Percentiles rank a stretch among this genome's conserved stretches.
phyloP scores from a whole-genome alignment of 2,888 invertebrate species.

The Chloromyia formosa region DNA sequence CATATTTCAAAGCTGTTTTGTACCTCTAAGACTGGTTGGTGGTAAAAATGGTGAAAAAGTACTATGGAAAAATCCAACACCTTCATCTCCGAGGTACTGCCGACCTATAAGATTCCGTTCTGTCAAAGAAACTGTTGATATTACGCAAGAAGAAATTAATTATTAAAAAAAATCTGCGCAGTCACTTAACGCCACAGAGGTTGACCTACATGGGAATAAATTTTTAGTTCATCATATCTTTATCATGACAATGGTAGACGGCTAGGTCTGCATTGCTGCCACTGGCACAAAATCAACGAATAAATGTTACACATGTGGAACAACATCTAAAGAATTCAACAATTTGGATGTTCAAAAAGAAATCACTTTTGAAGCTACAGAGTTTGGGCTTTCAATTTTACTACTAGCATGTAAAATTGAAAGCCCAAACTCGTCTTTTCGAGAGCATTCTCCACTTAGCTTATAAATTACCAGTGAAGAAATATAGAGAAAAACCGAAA shows the following conservation, averaged over 20 bases:
- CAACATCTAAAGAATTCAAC: background rate
- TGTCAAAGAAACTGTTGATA: conserved; percentile 5
- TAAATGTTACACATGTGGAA: background rate
- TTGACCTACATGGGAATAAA: background rate
- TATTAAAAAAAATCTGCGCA: too few species aligned
- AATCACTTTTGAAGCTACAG: background rate
- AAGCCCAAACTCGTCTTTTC: background rate
- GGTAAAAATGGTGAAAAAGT: background rate
- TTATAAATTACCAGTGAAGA: conserved; percentile 19
- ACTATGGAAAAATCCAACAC: background rate
- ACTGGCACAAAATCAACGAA: background rate
- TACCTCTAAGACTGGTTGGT: background rate
- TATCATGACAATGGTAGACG: too few species aligned
- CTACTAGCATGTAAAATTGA: conserved; percentile 47
- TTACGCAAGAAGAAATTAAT: conserved; percentile 5
- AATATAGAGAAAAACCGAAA: background rate
- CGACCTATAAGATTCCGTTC: background rate
- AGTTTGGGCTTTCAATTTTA: too few species aligned
- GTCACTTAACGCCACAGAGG: background rate
- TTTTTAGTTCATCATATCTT: background rate
- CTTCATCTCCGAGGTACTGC: background rate
- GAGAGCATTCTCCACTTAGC: too few species aligned
- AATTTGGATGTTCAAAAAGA: background rate
- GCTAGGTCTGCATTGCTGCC: background rate
- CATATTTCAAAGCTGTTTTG: background rate